Conservation (phyloP, 2,113 vertebrate species). For the Mesembrinibis cayennensis region DNA sequence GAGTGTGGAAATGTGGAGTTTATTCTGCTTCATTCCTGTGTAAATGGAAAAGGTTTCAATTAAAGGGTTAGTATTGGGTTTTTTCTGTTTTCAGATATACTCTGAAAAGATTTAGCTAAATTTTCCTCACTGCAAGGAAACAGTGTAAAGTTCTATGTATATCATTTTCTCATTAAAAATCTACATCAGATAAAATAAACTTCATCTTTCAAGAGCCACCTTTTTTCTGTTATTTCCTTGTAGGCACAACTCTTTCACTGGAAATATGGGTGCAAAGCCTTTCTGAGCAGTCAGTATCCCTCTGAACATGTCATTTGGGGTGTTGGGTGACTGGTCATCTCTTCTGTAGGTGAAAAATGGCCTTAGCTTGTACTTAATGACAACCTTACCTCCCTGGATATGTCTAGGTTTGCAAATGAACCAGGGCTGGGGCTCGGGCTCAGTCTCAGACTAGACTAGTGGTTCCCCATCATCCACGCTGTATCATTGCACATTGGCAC, state of each 20-base stretch:
- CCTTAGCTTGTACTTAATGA: not conserved
- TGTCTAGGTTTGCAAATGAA: not conserved
- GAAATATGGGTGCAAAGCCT: not conserved
- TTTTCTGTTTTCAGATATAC: not conserved
- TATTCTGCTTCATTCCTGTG: slow-evolving; percentile 32
- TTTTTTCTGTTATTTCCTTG: not conserved
- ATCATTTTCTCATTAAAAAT: not conserved
- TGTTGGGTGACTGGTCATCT: not conserved
- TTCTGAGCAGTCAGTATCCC: not conserved
- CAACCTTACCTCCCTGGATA: not conserved
- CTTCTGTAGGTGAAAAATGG: not conserved
- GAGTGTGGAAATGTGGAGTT: slow-evolving; percentile 36
- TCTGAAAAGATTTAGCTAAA: not conserved
- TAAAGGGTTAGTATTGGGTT: not conserved
- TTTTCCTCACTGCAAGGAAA: not conserved
- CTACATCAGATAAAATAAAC: not conserved
- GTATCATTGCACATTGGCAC: not conserved
- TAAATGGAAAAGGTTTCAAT: slow-evolving; percentile 36
- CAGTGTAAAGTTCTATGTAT: not conserved
- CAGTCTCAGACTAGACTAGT: not conserved
- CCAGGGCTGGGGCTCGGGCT: not conserved
- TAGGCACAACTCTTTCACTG: not conserved
- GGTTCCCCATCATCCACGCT: accelerated
- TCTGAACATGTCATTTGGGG: not conserved
- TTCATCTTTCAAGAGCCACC: not conserved